Evolutionary conservation across 1,140 invertebrate species (phyloP).

Genomic region (Oncopodura yosiiana): DNA sequence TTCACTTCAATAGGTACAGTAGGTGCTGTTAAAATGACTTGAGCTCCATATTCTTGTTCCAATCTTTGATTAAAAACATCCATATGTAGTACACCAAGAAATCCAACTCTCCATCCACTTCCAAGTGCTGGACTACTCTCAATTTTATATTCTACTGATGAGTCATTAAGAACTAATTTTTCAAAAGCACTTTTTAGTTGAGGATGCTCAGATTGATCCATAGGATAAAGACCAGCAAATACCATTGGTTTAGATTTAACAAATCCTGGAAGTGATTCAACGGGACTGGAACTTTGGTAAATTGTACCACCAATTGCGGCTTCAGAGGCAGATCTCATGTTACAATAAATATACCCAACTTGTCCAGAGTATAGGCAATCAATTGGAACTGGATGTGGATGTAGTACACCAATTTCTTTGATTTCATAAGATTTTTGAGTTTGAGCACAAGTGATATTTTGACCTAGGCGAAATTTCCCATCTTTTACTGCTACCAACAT

Average conservation of each 20-base stretch:
- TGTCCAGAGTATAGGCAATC: conserved; percentile 54
- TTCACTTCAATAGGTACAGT: conserved; percentile 79
- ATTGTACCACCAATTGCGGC: conserved; percentile 78
- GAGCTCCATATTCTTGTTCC: conserved; percentile 83
- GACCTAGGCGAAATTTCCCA: conserved; percentile 58
- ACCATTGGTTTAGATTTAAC: conserved; percentile 74
- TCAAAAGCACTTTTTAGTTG: conserved; percentile 70
- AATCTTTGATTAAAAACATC: conserved; percentile 90
- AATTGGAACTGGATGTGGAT: conserved; percentile 62
- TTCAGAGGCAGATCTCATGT: conserved; percentile 67
- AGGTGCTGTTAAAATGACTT: conserved; percentile 82
- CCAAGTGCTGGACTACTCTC: conserved; percentile 72
- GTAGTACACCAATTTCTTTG: conserved; percentile 65
- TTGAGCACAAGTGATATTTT: conserved; percentile 53
- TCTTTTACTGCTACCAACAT: conserved; percentile 68
- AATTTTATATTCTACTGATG: conserved; percentile 64
- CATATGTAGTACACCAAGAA: conserved; percentile 87
- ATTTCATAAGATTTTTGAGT: conserved; percentile 66
- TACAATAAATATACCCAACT: conserved; percentile 70
- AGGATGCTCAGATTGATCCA: conserved; percentile 73
- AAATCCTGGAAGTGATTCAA: conserved; percentile 57
- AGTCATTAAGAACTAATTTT: conserved; percentile 87
- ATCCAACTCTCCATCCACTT: conserved; percentile 86
- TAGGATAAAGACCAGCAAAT: conserved; percentile 86
- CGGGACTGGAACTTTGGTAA: conserved; percentile 45